Base-by-base conservation (phyloP, 2,113 vertebrate species). In the Microtus pennsylvanicus region DNA sequence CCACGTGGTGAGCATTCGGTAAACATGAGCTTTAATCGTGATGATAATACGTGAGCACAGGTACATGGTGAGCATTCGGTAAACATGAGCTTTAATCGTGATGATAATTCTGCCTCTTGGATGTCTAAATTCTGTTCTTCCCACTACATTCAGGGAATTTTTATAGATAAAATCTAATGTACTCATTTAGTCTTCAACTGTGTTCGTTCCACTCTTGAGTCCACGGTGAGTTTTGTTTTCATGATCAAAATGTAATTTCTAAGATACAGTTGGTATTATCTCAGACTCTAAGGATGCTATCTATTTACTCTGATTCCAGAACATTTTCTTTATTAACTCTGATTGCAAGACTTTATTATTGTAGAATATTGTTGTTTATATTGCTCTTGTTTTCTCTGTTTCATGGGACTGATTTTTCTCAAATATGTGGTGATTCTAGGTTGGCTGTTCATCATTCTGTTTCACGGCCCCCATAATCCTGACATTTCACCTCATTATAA, bases 381-480 rank as follows among this genome's bases (percentile, higher is more conserved):
- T 87, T 50, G 61, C 16, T 50, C 28, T 50, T 87, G 22, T 76
- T 89, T 89, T 86, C 1, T 89, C 63, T 86, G 14, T 33, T 87
- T 95, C 5, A 19, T 67, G 28, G 28, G 22, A 17, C 82, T 96
- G 45, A 26, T 87, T 92, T 96, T 90, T 55, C 65, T 83, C 58
- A 21, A 78, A 50, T 88, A 45, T 81, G 61, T 70, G 50, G 26
- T 92, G 89, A 89, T 77, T 92, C 33, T 75, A 78, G 8, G 30
- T 90, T 92, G 33, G n/a, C 42, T 69, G 1, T 90, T 96, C 58
- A 88, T 82, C 45, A 77, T 94, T 94, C 45, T 92, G 76, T 87
- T 95, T 92, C 33, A 80, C 35, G 69, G 2, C 55, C 70, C 50
- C 50, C 89, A 10, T 90, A 93, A 86, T 85, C 55, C 77, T 91